These are phyloP conservation scores for Mormoops blainvillei DNA, from an alignment of 2,113 vertebrate genomes.

Conservation along the genomic window DNA sequence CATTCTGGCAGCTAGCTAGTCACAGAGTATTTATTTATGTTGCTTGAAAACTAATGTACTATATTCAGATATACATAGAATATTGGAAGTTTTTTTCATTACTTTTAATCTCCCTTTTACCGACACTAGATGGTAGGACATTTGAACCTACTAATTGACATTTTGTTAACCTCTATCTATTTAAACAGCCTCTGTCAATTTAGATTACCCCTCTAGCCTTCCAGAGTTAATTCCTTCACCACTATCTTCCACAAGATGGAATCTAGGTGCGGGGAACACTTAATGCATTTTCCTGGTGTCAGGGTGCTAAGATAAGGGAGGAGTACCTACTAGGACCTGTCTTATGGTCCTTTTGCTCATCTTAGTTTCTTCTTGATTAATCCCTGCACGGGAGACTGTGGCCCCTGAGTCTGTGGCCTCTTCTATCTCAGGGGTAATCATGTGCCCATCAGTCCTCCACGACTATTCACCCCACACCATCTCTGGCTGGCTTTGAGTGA, in stretches of 20 bases:
- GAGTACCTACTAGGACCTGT: neutral
- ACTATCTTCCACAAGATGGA: neutral
- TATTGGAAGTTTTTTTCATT: neutral
- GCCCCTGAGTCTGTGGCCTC: neutral
- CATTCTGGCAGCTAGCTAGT: neutral
- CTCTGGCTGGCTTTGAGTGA: neutral
- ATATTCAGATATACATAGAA: neutral
- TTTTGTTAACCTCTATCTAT: neutral
- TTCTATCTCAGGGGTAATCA: neutral
- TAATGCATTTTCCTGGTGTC: neutral
- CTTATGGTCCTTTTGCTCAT: neutral
- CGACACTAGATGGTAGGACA: neutral
- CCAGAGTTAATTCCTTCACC: neutral
- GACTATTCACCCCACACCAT: neutral
- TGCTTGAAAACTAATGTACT: neutral
- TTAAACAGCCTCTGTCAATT: neutral
- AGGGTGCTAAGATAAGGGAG: neutral
- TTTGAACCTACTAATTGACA: neutral
- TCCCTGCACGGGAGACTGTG: neutral
- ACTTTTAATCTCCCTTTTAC: neutral
- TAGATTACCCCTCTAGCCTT: neutral
- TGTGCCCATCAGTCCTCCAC: neutral
- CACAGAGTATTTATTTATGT: neutral
- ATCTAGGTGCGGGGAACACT: neutral
- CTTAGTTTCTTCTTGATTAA: neutral